Evolutionary conservation across 2,888 invertebrate species (phyloP), one percentile per base, ranked within the genome.

Genomic region (Andrena fulva): DNA sequence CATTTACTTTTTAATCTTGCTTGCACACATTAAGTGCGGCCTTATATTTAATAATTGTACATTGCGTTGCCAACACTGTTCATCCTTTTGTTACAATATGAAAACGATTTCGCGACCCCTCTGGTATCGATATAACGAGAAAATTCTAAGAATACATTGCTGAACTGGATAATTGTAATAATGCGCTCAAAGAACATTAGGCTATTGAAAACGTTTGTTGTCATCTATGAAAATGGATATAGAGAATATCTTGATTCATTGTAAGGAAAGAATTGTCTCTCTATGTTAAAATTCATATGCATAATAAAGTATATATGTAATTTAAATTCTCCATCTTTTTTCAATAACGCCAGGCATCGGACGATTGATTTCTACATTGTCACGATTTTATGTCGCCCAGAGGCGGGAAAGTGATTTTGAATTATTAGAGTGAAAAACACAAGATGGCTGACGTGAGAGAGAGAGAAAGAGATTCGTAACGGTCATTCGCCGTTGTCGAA

Each of bases 231-330:
- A 78, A 80, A 77, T 66, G 69, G 82, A 78, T 84, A 78, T 84
- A 87, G 84, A 85, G 75, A 82, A 74, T 82, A 50, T 70, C 80
- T 85, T 85, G 82, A 89, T 83, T 85, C 77, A 88, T 86, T 88
- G 81, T 90, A 87, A 87, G 83, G 82, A 81, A 87, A 86, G 84
- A 82, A 85, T 87, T 86, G 87, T 91, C 89, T 91, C 87, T 91
- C 90, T 91, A 88, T 88, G 87, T 91, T 87, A 82, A 90, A 89
- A 85, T 80, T 86, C 85, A 85, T 83, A 89, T 91, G 86, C 85
- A 86, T 89, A 89, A 88, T 88, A 86, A 90, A 90, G 86, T 89
- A 90, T 88, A 90, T 91, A 87, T 90, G 85, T 89, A 91, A 90
- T 85, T 87, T 82, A 89, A 89, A 84, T 35, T 33, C 59, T 54